A percentile compares a stretch with the other conserved stretches of the same genome.
Conservation (phyloP, 2,888 invertebrate genomes). For the Cerastis rubricosa region DNA sequence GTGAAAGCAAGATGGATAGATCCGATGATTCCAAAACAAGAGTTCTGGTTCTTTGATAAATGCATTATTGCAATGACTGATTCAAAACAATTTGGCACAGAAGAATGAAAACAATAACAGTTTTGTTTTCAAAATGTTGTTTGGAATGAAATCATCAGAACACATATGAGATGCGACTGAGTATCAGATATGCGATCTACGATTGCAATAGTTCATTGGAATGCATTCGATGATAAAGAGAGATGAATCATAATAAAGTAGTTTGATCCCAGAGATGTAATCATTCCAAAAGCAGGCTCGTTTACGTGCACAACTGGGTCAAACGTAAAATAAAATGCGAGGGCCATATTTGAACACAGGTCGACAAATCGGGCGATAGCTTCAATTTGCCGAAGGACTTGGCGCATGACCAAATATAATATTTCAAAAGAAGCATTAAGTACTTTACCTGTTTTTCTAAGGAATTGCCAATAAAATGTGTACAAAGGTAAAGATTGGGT, state of each 20-base stretch:
- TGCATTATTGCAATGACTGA: conserved; percentile 16
- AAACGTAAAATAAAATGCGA: conserved; percentile 48
- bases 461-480: conserved; percentile 20
- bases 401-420: conserved; percentile 60
- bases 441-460: conserved; percentile 34
- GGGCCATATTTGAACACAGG: conserved; percentile 48
- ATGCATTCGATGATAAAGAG: conserved; percentile 43
- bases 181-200: conserved; percentile 37
- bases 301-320: conserved; percentile 50
- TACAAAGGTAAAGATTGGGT: conserved; percentile 31
- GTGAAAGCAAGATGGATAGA: conserved; percentile 23
- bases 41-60: conserved; percentile 26
- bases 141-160: conserved; percentile 47
- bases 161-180: conserved; percentile 6
- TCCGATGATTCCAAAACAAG: conserved; percentile 14
- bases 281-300: conserved; percentile 42
- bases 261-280: conserved; percentile 45
- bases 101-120: conserved; percentile 49
- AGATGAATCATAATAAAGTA: conserved; percentile 51
- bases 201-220: conserved; percentile 49
- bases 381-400: conserved; percentile 47
- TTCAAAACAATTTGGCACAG: conserved; percentile 38
- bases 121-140: conserved; percentile 42
- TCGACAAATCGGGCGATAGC: conserved; percentile 50
- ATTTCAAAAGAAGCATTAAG: conserved; percentile 42